Percentiles rank a stretch among this genome's conserved stretches.
These are phyloP conservation scores for Oreochromis spilurus DNA, from an alignment of 2,113 vertebrate genomes.

Conservation along the genomic window DNA sequence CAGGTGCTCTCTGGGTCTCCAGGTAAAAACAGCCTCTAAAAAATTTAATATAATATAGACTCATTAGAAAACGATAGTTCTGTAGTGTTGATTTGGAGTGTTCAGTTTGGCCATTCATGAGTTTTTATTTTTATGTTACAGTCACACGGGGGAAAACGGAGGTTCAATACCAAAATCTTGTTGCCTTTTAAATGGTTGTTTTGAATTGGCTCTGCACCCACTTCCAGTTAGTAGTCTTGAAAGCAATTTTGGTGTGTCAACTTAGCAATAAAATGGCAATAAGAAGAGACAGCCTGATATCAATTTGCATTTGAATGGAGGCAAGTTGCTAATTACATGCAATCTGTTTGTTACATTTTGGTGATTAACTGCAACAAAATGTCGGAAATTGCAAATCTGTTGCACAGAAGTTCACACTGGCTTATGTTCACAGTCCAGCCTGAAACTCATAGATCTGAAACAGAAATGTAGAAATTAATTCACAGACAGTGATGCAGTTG, in stretches of 20 bases:
- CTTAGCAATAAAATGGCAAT: neutral
- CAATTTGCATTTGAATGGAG: neutral
- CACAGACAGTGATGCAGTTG: rapidly evolving
- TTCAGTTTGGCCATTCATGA: neutral
- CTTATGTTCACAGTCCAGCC: neutral
- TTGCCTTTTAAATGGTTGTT: neutral
- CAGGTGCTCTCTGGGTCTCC: slow-evolving; percentile 91
- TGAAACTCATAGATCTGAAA: neutral
- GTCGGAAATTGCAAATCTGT: neutral
- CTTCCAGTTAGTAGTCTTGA: rapidly evolving
- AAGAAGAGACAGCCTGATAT: neutral
- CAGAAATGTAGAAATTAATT: neutral
- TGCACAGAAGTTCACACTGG: neutral
- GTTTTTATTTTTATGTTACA: neutral
- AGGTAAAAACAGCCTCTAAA: slow-evolving; percentile 61
- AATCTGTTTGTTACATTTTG: neutral
- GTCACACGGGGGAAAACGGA: neutral
- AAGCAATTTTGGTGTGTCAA: neutral
- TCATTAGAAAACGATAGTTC: neutral
- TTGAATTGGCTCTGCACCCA: rapidly evolving
- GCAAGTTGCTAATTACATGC: neutral
- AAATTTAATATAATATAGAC: neutral
- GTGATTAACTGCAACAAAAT: neutral
- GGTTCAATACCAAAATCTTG: neutral
- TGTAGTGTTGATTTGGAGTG: neutral